Evolutionary conservation across 37 sponge, comb jelly and placozoan species (phyloP), one percentile per base, ranked within the genome.

Genomic region (Mnemiopsis leidyi): DNA sequence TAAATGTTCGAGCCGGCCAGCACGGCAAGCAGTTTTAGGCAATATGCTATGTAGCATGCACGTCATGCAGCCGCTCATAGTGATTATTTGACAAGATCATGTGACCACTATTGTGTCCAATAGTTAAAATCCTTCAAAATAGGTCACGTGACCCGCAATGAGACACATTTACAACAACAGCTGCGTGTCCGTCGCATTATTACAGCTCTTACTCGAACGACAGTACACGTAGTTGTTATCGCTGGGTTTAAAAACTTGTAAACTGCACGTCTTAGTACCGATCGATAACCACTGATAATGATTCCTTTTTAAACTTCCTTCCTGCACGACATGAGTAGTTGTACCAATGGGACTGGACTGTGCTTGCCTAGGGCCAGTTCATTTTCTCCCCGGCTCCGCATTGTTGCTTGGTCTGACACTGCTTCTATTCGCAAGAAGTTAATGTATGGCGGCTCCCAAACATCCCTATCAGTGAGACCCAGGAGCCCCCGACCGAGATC

Each of bases 361-460:
- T 69, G 73, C 73, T 69, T 69, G 73, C 73, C 73, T 28, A 16
- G 73, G 21, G 73, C 73, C 29, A 69, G 73, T 20, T 21, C 73
- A 28, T 69, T 69, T 20, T 69, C 73, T 69, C 73, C 73, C 28
- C 24, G 28, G 24, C 73, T 69, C 29, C 24, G 73, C 3, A 69
- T 69, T 25, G 73, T 69, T 28, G 73, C 73, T 28, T 69, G 73
- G 73, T 69, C 73, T 69, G 73, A 69, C 73, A 69, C 73, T 25
- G 24, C 73, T 25, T 69, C 73, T 21, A 69, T 69, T 25, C 73
- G 73, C 29, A 69, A 69, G 29, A 69, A 69, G 73, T 69, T 69
- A 25, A 69, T 69, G 73, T 69, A 69, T 69, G 73, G 73, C 9
- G 73, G 73, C 73, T 69, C 73, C 73, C 28, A 69, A 69, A 69